Conservation (phyloP, 2,888 invertebrate species). For the Strigamia maritima region DNA sequence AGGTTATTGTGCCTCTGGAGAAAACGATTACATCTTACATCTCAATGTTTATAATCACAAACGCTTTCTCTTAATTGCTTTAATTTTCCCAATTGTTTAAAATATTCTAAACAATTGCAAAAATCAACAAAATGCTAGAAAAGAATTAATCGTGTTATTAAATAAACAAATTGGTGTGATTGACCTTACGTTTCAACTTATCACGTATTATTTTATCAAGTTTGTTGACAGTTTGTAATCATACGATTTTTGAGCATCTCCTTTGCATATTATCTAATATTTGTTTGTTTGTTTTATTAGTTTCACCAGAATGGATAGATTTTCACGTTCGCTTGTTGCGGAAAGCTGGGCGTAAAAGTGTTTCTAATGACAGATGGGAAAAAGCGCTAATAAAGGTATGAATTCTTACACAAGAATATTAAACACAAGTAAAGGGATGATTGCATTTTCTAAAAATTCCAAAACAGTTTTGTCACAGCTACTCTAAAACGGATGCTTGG, state of each 20-base stretch:
- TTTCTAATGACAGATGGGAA: conserved; percentile 86
- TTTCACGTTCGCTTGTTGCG: conserved; percentile 82
- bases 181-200: neutral
- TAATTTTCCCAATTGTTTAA: no score
- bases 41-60: conserved; percentile 5
- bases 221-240: neutral
- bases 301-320: conserved; percentile 75
- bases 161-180: conserved; percentile 22
- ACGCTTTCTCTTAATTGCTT: no score
- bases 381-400: conserved; percentile 68
- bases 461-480: conserved; percentile 74
- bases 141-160: neutral
- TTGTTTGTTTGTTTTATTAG: conserved; percentile 56
- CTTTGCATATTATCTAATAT: conserved; percentile 28
- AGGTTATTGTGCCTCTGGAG: conserved; percentile 23
- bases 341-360: conserved; percentile 71
- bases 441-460: conserved; percentile 36
- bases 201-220: neutral
- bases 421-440: neutral
- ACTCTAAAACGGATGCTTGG: conserved; percentile 89
- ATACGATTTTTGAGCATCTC: neutral
- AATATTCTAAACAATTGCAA: no score
- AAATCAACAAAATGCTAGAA: neutral
- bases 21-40: conserved; percentile 5
- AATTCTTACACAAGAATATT: conserved; percentile 38